These are phyloP conservation scores for Lutraria lutraria DNA, from an alignment of 2,888 invertebrate species.

Conservation along the genomic window DNA sequence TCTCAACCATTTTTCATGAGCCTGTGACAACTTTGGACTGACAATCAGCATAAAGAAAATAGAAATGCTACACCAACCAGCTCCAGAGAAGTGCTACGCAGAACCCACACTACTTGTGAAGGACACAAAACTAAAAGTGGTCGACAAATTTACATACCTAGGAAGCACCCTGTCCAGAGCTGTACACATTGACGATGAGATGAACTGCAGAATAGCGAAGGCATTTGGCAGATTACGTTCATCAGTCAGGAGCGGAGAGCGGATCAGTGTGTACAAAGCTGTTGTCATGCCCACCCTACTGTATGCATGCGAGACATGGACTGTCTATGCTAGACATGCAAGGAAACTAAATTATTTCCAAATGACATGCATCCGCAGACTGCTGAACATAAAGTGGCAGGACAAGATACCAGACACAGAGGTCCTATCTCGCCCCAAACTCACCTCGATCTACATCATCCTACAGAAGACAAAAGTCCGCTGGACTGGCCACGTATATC, in stretches of 20 bases:
- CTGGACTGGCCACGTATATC: constrained; percentile 39
- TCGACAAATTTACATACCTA: constrained; percentile 42
- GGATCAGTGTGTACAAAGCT: constrained; percentile 18
- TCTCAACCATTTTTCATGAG: neutral
- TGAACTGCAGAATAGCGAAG: constrained; percentile 3
- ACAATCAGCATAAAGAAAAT: constrained; percentile 51
- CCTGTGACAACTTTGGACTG: no score
- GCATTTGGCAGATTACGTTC: constrained; percentile 21
- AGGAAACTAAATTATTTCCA: constrained; percentile 27
- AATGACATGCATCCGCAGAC: neutral
- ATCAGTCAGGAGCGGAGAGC: neutral
- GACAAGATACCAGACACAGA: constrained; percentile 37
- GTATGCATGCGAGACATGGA: constrained; percentile 34
- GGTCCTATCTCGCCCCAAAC: neutral
- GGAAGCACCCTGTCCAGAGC: constrained; percentile 26
- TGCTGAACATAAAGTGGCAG: neutral
- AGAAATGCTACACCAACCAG: constrained; percentile 42
- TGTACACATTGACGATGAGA: constrained; percentile 21
- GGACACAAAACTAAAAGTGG: neutral
- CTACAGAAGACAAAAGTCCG: neutral
- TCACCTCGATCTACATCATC: constrained; percentile 1
- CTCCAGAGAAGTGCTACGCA: constrained; percentile 33
- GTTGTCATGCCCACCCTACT: neutral
- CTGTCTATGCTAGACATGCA: constrained; percentile 37
- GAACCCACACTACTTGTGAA: constrained; percentile 42